Conservation (phyloP, 2,113 vertebrate species). For the Gobius niger region DNA sequence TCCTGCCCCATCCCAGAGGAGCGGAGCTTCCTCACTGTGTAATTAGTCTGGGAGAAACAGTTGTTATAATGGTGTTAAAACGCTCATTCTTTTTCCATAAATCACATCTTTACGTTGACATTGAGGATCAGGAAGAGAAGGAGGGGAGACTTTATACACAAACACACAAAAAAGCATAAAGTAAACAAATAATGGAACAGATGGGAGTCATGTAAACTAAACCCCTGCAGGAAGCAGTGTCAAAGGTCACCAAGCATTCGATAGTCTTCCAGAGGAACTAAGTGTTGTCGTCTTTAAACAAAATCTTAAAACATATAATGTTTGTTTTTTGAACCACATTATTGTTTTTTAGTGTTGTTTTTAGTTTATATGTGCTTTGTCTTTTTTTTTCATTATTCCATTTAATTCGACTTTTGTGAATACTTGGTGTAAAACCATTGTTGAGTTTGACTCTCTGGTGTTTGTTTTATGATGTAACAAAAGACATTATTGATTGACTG, state of each 20-base stretch:
- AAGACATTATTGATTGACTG: no score
- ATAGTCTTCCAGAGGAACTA: background rate
- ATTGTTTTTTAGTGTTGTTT: no score
- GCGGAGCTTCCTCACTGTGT: conserved; percentile 18
- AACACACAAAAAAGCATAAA: conserved; percentile 60
- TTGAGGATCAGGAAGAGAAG: conserved; percentile 25
- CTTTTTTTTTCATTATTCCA: no score
- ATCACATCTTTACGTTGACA: conserved; percentile 4
- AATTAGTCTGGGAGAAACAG: conserved; percentile 20
- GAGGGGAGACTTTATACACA: conserved; percentile 30
- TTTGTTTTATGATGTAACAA: no score
- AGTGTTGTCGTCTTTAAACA: no score
- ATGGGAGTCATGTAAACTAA: conserved; percentile 64
- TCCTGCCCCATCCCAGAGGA: conserved; percentile 64
- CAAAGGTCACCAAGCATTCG: conserved; percentile 26
- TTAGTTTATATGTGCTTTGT: no score
- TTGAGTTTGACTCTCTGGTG: no score
- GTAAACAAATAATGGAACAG: conserved; percentile 60
- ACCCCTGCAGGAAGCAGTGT: conserved; percentile 40
- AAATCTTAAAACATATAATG: no score
- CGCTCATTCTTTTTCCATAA: no score
- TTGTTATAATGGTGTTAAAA: background rate
- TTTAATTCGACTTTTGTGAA: no score
- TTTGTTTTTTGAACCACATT: no score
- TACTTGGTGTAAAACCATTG: no score